These are phyloP conservation scores for Aurelia coerulea DNA, from an alignment of 30 jellyfish, hydroid and myxozoan species.

Conservation along the genomic window DNA sequence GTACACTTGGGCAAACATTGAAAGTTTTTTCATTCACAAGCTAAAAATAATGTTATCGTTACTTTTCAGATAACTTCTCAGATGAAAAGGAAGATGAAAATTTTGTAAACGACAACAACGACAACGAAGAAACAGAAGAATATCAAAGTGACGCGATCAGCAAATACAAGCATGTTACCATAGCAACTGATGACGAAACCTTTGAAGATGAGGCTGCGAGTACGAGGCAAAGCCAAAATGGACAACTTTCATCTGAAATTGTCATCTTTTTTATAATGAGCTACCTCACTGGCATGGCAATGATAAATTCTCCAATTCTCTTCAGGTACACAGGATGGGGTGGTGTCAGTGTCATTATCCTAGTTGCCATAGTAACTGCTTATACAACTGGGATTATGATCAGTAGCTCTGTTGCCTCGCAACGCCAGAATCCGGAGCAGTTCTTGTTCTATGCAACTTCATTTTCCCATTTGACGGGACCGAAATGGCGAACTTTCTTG, in stretches of 20 bases:
- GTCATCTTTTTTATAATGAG: neutral
- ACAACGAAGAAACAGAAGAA: neutral
- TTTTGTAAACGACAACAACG: no score
- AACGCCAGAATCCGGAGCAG: neutral
- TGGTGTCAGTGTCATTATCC: neutral
- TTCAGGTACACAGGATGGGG: constrained; percentile 10
- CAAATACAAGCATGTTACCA: neutral
- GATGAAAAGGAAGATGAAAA: neutral
- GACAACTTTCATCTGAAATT: neutral
- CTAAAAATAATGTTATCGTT: no score
- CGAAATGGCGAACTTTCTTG: neutral
- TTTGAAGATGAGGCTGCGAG: neutral
- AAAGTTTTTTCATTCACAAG: no score
- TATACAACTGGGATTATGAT: neutral
- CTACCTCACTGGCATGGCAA: constrained; percentile 7
- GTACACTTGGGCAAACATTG: no score
- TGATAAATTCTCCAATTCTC: neutral
- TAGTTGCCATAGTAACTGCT: constrained; percentile 2
- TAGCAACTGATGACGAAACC: neutral
- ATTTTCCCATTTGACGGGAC: neutral
- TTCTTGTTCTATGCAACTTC: neutral
- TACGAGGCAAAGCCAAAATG: neutral
- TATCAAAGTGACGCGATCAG: neutral
- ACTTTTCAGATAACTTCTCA: no score
- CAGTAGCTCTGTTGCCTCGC: neutral